These are phyloP conservation scores for Premnoplex brunnescens DNA, from an alignment of 2,797 vertebrate species.

Conservation along the genomic window DNA sequence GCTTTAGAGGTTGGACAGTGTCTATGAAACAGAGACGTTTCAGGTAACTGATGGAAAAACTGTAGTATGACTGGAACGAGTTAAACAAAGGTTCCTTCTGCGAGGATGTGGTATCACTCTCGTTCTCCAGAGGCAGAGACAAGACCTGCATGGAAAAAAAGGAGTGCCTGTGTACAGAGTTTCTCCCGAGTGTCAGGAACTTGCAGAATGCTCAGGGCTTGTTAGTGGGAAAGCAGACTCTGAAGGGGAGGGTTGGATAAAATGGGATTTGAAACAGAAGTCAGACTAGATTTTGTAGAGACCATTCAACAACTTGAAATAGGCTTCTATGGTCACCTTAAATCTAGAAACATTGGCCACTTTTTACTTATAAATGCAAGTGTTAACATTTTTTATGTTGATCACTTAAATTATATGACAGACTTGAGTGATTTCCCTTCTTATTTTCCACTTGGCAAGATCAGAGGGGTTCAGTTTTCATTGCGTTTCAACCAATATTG, in stretches of 20 bases:
- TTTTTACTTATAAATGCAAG: not conserved
- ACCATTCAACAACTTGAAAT: not conserved
- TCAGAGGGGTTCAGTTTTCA: not conserved
- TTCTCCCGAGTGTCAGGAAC: not conserved
- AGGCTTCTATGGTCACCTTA: not conserved
- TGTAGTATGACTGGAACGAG: not conserved
- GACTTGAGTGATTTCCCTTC: not conserved
- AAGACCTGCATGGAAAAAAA: constrained; percentile 17
- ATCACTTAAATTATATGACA: not conserved
- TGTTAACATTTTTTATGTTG: not conserved
- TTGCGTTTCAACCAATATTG: not conserved
- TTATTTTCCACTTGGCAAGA: not conserved
- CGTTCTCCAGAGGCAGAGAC: not conserved
- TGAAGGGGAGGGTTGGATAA: not conserved
- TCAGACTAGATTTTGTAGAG: not conserved
- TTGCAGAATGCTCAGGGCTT: not conserved
- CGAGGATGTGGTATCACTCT: not conserved
- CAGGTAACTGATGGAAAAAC: not conserved
- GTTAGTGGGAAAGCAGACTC: not conserved
- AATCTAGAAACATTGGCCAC: not conserved
- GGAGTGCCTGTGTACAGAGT: not conserved
- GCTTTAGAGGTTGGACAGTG: not conserved
- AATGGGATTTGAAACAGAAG: not conserved
- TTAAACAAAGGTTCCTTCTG: not conserved
- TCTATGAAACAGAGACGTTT: not conserved